Base-by-base conservation (phyloP, 2,888 invertebrate genomes). In the Synanthedon andrenaeformis region DNA sequence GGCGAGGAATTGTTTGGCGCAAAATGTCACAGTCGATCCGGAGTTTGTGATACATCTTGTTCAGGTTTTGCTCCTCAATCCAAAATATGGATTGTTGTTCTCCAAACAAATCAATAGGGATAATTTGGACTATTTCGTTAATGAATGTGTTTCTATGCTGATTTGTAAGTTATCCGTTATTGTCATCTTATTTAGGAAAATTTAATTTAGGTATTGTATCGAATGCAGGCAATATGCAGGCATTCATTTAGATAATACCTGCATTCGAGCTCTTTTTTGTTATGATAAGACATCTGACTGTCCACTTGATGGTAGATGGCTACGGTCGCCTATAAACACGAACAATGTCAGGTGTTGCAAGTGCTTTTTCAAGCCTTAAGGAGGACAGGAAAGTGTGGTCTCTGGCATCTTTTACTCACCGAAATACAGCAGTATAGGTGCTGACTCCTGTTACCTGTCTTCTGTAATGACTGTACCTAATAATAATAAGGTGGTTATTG, bases 1-100 rank as follows among this genome's bases (percentile, higher is more conserved):
- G 51, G 75, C 89, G 0, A 72, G 90, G 54, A 88, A 90, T 62
- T 89, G 89, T 59, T 82, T 80, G 56, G 62, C 74, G 0, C 73
- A 74, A 10, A 76, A 76, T 48, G 72, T 88, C 1, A 62, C 67
- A 0, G 78, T 89, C 0, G 83, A 89, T 12, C 73, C 83, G 0
- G 86, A 89, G 11, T 89, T 90, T 54, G 83, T 90, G 0, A 77
- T 82, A 6, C 90, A 88, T 60, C 69, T 89, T 41, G 84, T 90
- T 4, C 86, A 89, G 53, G 62, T 91, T 48, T 62, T 90, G n/a
- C 66, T 89, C 0, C 64, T 90, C 3, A 88, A 91, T 62, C 91
- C 91, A 0, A 83, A 83, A 62, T 89, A 90, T 68, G 89, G 89
- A 0, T 86, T 89, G 51, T 67, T 87, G 17, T 83, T 89, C 50